A percentile compares a stretch with the other conserved stretches of the same genome.
phyloP scores from a whole-genome alignment of 2,797 vertebrate species.

The Peromyscus nudipes region DNA sequence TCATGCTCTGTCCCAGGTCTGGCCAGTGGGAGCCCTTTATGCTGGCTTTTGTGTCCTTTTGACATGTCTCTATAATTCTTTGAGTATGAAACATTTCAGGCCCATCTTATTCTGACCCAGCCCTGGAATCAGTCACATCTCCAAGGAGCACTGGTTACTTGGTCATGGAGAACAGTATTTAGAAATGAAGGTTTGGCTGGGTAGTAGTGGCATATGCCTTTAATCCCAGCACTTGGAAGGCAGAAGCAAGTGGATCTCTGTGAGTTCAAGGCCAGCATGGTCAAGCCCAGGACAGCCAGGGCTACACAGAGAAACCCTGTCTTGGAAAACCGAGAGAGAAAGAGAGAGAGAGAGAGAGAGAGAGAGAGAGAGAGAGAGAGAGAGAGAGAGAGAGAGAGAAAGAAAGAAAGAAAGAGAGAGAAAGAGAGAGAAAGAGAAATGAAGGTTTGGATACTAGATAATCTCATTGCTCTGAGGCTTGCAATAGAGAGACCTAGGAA shows the following conservation, averaged over 20 bases:
- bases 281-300: neutral
- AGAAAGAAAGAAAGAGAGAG: too few species aligned
- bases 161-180: constrained; percentile 22
- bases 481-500: neutral
- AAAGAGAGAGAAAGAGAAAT: neutral
- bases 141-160: neutral
- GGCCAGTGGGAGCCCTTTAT: neutral
- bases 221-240: neutral
- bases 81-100: neutral
- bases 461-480: neutral
- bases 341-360: neutral
- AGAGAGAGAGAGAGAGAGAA: too few species aligned
- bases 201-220: neutral
- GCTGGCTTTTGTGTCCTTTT: constrained; percentile 49
- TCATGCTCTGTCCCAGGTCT: neutral
- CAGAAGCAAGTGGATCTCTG: neutral
- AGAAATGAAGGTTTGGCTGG: constrained; percentile 12
- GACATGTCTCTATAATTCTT: constrained; percentile 19
- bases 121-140: constrained; percentile 7
- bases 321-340: neutral
- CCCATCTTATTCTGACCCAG: constrained; percentile 3
- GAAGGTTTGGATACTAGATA: neutral
- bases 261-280: neutral
- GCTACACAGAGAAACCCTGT: neutral
- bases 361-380: too few species aligned